Evolutionary conservation across 2,113 vertebrate genomes (phyloP).

Genomic region (Petrocephalus zakoni): DNA sequence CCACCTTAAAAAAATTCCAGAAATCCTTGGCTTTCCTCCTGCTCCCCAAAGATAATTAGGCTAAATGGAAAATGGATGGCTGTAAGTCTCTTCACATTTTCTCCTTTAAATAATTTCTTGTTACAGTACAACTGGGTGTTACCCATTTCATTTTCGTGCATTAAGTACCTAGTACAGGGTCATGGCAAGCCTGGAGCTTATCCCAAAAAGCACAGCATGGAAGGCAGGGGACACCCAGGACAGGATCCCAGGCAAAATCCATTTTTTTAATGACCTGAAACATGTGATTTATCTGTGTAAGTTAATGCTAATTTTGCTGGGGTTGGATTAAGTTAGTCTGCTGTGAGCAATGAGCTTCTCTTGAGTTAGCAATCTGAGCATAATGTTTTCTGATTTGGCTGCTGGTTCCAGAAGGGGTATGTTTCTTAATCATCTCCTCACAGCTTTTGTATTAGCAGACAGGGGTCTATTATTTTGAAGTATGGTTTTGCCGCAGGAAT

Average conservation of each 20-base stretch:
- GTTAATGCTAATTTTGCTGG: neutral
- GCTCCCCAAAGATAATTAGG: neutral
- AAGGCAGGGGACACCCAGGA: neutral
- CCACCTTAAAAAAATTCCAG: too few relatives aligned
- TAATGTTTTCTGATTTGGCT: neutral
- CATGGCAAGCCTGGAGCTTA: neutral
- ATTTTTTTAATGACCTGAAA: neutral
- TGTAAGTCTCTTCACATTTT: neutral
- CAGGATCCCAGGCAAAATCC: neutral
- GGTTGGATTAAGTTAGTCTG: neutral
- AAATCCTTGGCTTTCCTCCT: too few relatives aligned
- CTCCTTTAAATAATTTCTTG: neutral
- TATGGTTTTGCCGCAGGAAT: neutral
- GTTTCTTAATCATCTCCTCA: neutral
- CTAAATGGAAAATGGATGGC: neutral
- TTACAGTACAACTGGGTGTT: neutral
- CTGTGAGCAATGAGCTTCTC: neutral
- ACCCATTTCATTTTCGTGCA: neutral
- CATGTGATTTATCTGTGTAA: neutral
- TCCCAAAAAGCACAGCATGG: neutral
- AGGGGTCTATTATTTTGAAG: neutral
- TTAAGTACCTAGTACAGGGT: neutral
- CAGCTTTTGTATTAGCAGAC: neutral
- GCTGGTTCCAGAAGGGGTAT: neutral
- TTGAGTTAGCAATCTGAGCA: neutral